Evolutionary conservation across 1,140 invertebrate species (phyloP).

Genomic region (Rhyzopertha dominica): DNA sequence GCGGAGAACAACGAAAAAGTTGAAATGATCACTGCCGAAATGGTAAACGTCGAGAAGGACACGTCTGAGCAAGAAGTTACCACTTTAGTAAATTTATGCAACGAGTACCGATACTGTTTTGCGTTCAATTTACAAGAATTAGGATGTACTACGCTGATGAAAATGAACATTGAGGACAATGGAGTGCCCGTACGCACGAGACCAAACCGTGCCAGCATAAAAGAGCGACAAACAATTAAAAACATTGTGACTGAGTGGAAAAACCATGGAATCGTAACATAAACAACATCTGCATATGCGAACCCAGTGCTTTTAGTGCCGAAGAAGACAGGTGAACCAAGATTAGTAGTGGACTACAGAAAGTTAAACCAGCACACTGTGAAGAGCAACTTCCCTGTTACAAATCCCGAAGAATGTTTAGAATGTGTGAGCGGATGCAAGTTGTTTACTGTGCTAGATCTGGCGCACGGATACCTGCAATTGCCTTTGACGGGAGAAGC

Average conservation of each 20-base stretch:
- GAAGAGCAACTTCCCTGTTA: constrained; percentile 3
- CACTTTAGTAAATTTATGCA: too few relatives aligned
- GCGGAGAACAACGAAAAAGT: too few relatives aligned
- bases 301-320: too few relatives aligned
- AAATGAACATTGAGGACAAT: neutral
- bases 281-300: constrained; percentile 5
- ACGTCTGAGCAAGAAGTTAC: too few relatives aligned
- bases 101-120: constrained; percentile 6
- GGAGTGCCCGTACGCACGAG: neutral
- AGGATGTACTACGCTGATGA: neutral
- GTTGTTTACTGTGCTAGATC: too few relatives aligned
- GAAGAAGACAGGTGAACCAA: constrained; percentile 9
- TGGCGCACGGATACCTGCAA: constrained; percentile 18
- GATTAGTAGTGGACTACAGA: constrained; percentile 13
- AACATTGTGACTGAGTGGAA: constrained; percentile 1
- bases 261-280: constrained; percentile 1
- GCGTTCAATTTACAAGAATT: constrained; percentile 5
- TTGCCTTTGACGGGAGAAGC: too few relatives aligned
- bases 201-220: neutral
- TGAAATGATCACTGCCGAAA: too few relatives aligned
- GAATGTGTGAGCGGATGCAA: constrained; percentile 7
- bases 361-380: constrained; percentile 9
- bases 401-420: constrained; percentile 13
- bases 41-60: too few relatives aligned
- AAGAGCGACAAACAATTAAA: neutral